Evolutionary conservation across 2,113 vertebrate genomes (phyloP).

Genomic region (Polyodon spathula): DNA sequence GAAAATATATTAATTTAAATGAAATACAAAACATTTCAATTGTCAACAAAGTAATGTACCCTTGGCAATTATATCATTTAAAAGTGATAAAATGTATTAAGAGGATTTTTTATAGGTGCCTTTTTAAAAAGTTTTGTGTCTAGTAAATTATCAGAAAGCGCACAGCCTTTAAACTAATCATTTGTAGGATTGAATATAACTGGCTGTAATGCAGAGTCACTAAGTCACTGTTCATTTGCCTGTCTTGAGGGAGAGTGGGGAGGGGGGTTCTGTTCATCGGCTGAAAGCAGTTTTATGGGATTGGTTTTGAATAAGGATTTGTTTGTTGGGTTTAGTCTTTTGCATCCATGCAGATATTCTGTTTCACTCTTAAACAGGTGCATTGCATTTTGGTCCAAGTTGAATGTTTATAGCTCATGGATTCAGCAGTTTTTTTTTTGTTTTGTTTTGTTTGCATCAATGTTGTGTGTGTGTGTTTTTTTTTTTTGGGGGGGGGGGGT

Average conservation of each 20-base stretch:
- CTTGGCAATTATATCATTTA: too few relatives aligned
- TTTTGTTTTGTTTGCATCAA: conserved; percentile 15
- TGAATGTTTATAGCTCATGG: too few relatives aligned
- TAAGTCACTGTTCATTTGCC: background rate
- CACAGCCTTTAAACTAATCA: background rate
- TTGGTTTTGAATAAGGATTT: background rate
- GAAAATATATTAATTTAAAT: too few relatives aligned
- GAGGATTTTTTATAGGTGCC: too few relatives aligned
- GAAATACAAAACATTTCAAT: too few relatives aligned
- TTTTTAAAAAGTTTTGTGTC: background rate
- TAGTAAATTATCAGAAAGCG: background rate
- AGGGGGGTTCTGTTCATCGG: too few relatives aligned
- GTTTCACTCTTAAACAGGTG: background rate
- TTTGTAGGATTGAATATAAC: background rate
- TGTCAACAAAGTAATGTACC: too few relatives aligned
- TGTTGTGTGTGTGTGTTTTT: too few relatives aligned
- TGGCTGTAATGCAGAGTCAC: background rate
- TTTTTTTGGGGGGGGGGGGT: too few relatives aligned
- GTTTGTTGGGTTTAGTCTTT: background rate
- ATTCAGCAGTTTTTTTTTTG: too few relatives aligned
- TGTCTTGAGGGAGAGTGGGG: background rate
- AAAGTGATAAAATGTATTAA: too few relatives aligned
- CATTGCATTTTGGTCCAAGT: too few relatives aligned
- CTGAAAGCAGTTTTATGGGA: background rate
- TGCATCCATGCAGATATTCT: background rate